These are phyloP conservation scores for Nesoenas mayeri DNA, from an alignment of 2,113 vertebrate genomes.

Conservation along the genomic window DNA sequence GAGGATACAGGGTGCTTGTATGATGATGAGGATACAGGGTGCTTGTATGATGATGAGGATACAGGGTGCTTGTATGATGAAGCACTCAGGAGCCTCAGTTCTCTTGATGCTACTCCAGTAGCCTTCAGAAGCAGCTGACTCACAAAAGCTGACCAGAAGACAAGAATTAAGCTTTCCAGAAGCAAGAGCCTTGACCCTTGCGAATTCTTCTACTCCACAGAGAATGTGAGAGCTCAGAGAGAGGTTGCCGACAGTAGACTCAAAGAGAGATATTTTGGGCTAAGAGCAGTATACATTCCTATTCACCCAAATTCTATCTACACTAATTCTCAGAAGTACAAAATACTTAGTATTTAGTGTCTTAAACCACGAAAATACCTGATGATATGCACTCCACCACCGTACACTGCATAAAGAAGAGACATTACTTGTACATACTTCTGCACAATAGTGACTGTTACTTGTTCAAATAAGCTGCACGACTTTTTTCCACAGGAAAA, in stretches of 20 bases:
- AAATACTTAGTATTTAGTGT: not conserved
- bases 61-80: fast-evolving
- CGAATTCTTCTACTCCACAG: not conserved
- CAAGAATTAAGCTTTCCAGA: not conserved
- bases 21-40: not conserved
- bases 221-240: not conserved
- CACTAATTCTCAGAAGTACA: not conserved
- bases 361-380: not conserved
- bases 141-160: not conserved
- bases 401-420: not conserved
- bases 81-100: not conserved
- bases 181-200: not conserved
- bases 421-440: not conserved
- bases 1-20: too few relatives aligned
- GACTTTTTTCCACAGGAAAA: not conserved
- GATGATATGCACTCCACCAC: not conserved
- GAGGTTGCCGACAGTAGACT: not conserved
- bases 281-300: not conserved
- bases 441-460: not conserved
- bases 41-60: not conserved
- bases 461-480: not conserved
- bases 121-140: not conserved
- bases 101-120: not conserved
- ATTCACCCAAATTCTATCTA: not conserved
- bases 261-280: fast-evolving